These are phyloP conservation scores for Chrysolina oricalcia DNA, from an alignment of 2,888 invertebrate genomes.

Conservation along the genomic window DNA sequence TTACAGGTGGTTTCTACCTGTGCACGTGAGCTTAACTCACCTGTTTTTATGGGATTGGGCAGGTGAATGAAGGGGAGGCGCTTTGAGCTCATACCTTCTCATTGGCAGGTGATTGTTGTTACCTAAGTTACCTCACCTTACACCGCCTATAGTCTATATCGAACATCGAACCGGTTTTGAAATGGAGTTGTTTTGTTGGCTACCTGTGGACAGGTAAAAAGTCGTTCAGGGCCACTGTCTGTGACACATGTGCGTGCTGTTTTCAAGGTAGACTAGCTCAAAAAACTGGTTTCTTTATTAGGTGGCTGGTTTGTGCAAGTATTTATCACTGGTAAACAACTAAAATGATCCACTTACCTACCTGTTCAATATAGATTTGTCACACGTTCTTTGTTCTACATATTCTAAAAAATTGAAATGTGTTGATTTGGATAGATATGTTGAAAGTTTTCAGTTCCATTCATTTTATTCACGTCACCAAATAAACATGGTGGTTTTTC, in stretches of 20 bases:
- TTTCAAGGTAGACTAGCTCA: conserved; percentile 2
- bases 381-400: no score
- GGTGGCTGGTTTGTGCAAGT: no score
- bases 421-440: no score
- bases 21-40: conserved; percentile 47
- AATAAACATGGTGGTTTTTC: no score
- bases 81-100: conserved; percentile 45
- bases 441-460: no score
- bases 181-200: neutral
- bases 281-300: conserved; percentile 8
- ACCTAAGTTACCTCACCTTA: conserved; percentile 14
- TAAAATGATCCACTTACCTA: neutral
- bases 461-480: no score
- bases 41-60: conserved; percentile 55
- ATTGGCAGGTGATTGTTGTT: conserved; percentile 52
- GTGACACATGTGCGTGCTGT: neutral
- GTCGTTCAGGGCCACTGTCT: neutral
- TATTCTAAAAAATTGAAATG: no score
- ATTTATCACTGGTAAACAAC: neutral
- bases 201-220: conserved; percentile 10
- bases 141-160: neutral
- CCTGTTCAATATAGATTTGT: no score
- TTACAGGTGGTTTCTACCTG: conserved; percentile 56
- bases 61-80: conserved; percentile 53
- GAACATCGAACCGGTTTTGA: neutral